Conservation (phyloP, 64 coral and sea anemone genomes). For the Porites lutea region DNA sequence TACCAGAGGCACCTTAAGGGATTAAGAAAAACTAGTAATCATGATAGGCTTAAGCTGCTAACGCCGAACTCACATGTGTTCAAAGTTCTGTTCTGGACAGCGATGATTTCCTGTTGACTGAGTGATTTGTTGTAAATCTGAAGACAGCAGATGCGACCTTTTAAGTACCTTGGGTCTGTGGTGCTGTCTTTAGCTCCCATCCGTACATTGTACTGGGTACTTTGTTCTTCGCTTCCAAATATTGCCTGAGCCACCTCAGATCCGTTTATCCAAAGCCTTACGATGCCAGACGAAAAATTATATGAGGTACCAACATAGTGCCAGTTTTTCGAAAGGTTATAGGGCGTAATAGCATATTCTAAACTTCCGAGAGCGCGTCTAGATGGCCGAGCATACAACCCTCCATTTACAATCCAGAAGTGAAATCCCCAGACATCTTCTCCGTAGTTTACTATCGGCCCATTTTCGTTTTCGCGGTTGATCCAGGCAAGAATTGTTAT, state of each 20-base stretch:
- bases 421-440: not conserved
- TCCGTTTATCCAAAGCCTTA: not conserved
- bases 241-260: too few relatives aligned
- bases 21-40: too few relatives aligned
- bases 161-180: not conserved
- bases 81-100: not conserved
- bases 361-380: too few relatives aligned
- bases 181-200: not conserved
- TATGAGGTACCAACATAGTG: not conserved
- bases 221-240: not conserved
- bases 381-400: too few relatives aligned
- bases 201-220: not conserved
- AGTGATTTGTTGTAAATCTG: not conserved
- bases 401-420: not conserved
- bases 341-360: not conserved
- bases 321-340: not conserved
- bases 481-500: constrained; percentile 8
- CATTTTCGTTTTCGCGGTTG: not conserved
- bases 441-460: not conserved
- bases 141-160: not conserved
- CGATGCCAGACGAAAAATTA: not conserved
- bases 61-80: too few relatives aligned
- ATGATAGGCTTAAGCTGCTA: too few relatives aligned
- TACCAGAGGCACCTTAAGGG: too few relatives aligned
- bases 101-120: not conserved